Evolutionary conservation across 1,140 invertebrate genomes (phyloP), one percentile per base, ranked within the genome.

Genomic region (Nephotettix cincticeps): DNA sequence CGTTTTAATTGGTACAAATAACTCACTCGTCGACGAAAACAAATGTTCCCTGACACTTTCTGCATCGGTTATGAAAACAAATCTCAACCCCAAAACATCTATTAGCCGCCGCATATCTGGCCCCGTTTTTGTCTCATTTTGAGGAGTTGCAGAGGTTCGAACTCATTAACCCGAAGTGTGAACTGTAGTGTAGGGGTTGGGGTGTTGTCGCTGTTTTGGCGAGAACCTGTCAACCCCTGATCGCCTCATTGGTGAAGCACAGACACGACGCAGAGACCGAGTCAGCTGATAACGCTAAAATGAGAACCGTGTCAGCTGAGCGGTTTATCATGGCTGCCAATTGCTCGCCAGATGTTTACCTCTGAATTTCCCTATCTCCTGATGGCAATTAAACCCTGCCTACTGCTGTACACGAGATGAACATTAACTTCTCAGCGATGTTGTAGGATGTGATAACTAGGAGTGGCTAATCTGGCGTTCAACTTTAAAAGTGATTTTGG

Each of bases 261-360:
- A 61, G 56, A 28, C 56, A 61, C 56, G 2, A 27, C 56, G 23
- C 56, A 61, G 47, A 21, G 6, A 6, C 23, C 28, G 56, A 27
- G 21, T 6, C 56, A 61, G 56, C 21, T 61, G 25, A 51, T 51
- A 51, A 27, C 56, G 56, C 56, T 61, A 61, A 61, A 61, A 61
- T 61, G 56, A 61, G 56, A 61, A 61, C 56, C 56, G 27, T 61
- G 56, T 61, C 27, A 25, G 27, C 23, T 61, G 56, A 61, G 21
- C 47, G 47, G 47, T 17, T 51, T 51, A 51, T 51, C 47, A 51
- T 6, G 47, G 47, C 47, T 51, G 47, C 47, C 47, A 51, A 51
- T 51, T 21, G 25, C 56, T 36, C 14, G 25, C 56, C 56, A 61
- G 56, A 61, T 61, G 56, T 61, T 61, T 29, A 25, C 56, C 56